phyloP scores from a whole-genome alignment of 2,797 vertebrate species.

The Cercopithecus hamlyni region DNA sequence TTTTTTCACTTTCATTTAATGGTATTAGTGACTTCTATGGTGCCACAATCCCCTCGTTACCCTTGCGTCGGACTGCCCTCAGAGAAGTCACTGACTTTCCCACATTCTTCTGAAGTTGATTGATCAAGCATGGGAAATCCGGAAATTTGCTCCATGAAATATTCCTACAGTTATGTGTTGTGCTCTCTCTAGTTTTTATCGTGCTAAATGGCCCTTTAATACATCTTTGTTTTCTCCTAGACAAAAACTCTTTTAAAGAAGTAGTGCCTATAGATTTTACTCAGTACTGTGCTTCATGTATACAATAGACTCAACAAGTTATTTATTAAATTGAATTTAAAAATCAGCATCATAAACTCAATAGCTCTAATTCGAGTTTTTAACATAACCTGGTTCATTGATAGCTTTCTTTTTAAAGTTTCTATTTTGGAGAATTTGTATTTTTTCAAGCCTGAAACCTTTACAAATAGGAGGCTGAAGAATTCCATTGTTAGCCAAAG shows the following conservation, averaged over 20 bases:
- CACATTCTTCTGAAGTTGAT: background rate
- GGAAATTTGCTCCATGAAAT: background rate
- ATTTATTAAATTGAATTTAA: background rate
- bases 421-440: conserved; percentile 6
- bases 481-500: background rate
- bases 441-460: background rate
- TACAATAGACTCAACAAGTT: background rate
- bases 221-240: background rate
- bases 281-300: background rate
- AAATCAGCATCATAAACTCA: background rate
- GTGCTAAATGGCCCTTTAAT: background rate
- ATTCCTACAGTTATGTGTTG: background rate
- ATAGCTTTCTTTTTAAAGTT: background rate
- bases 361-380: background rate
- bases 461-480: background rate
- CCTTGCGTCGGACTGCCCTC: background rate
- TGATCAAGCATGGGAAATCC: background rate
- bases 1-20: background rate
- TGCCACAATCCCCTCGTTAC: background rate
- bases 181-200: background rate
- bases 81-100: background rate
- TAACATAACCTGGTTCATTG: background rate
- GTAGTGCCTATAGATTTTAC: background rate
- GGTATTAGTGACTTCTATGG: background rate
- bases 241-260: background rate